Base-by-base conservation (phyloP, 2,888 invertebrate genomes). In the Acanthosepion esculentum region DNA sequence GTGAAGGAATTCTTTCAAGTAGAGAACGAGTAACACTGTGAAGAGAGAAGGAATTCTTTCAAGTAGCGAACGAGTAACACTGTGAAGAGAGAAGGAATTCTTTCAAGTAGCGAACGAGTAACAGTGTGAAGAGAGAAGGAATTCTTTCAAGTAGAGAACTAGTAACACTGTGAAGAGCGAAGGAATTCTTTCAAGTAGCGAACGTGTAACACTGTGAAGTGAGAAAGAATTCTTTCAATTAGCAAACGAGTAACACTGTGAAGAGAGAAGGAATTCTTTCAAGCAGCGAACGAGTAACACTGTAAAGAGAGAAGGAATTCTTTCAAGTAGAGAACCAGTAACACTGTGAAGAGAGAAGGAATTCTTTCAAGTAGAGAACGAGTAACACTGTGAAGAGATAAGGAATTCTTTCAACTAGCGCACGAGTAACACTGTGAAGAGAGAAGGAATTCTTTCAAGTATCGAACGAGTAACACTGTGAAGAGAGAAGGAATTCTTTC, bases 131-230 rank as follows among this genome's bases (percentile, higher is more conserved):
- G 41, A 41, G 1, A 41, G 41, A 41, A 2, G 3, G 41, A 41
- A 41, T 41, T n/a, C n/a, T n/a, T n/a, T n/a, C n/a, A n/a, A n/a
- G n/a, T n/a, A n/a, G n/a, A n/a, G n/a, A n/a, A n/a, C n/a, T n/a
- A n/a, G n/a, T n/a, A n/a, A n/a, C n/a, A n/a, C 97, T 97, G 95
- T 94, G 95, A 95, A 48, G 93, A 53, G 92, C 91, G 94, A 78
- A n/a, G 3, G 91, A 64, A 59, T 91, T n/a, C 53, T 92, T 64
- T 48, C 33, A 50, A 92, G 29, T 64, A 59, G 78, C 7, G 94
- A 48, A 93, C 10, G 64, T 48, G 64, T 53, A 41, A 41, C 3
- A 2, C 2, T 2, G 41, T 2, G 41, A 41, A 41, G 41, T 3
- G 1, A 41, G 41, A 41, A 2, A 2, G 41, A 41, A 41, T 41